Evolutionary conservation across 2,797 vertebrate species (phyloP).

Genomic region (Poeciliopsis presidionis): DNA sequence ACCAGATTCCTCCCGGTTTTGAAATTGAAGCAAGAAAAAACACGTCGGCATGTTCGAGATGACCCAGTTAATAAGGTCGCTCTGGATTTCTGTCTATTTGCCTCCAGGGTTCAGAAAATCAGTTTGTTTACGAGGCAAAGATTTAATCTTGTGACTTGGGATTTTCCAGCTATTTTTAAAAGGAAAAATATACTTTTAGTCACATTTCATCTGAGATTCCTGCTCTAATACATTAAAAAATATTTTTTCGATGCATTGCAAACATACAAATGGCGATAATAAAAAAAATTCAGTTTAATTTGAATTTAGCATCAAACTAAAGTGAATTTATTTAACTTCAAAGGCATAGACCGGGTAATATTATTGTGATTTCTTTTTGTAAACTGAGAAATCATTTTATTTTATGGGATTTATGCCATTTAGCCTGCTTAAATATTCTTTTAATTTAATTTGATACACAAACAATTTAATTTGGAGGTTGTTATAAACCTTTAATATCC

Average conservation of each 20-base stretch:
- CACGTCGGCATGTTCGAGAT: neutral
- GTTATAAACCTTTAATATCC: too few species aligned
- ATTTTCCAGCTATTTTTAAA: constrained; percentile 2
- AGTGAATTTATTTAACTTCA: neutral
- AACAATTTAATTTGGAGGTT: neutral
- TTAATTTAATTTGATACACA: neutral
- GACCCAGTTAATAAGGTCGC: neutral
- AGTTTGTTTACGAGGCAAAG: constrained; percentile 8
- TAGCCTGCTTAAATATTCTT: neutral
- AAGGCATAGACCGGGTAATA: neutral
- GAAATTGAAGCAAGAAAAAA: neutral
- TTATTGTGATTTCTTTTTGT: neutral
- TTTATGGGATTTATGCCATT: neutral
- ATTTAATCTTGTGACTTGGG: constrained; percentile 19
- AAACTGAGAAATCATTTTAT: neutral
- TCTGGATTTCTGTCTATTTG: constrained; percentile 11
- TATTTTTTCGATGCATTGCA: neutral
- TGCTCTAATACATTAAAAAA: neutral
- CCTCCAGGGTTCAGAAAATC: constrained; percentile 3
- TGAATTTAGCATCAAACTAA: neutral
- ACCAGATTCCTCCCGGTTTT: neutral
- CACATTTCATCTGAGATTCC: neutral
- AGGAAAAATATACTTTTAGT: too few species aligned
- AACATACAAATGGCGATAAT: neutral
- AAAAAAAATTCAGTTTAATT: too few species aligned